Conservation (phyloP, 2,113 vertebrate genomes). For the Pagrus major region DNA sequence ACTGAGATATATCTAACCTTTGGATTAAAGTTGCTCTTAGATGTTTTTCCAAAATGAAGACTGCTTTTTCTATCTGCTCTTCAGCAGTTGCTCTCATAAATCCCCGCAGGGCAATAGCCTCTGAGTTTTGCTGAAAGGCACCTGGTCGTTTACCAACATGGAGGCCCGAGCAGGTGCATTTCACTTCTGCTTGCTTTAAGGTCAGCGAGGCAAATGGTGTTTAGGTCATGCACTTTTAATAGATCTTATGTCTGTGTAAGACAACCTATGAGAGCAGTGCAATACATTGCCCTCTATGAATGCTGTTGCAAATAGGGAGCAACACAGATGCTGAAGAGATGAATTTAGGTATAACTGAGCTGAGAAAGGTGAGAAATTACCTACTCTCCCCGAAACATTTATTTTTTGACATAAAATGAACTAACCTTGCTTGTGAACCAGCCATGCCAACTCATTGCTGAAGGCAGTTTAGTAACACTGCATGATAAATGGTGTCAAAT, state of each 20-base stretch:
- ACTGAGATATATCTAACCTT: constrained; percentile 24
- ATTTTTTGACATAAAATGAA: not conserved
- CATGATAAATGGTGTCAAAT: constrained; percentile 7
- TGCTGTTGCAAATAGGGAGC: not conserved
- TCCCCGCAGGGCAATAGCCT: not conserved
- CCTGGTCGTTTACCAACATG: not conserved
- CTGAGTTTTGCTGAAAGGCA: not conserved
- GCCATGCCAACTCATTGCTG: not conserved
- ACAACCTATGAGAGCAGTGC: not conserved
- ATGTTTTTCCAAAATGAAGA: not conserved
- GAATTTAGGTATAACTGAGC: not conserved
- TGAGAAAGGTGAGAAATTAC: not conserved
- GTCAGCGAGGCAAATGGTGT: not conserved
- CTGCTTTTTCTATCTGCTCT: not conserved
- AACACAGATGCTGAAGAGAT: not conserved
- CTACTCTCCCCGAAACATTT: not conserved
- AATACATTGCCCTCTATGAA: not conserved
- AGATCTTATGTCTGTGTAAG: too few relatives aligned
- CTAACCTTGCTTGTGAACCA: too few relatives aligned
- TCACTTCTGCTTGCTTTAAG: not conserved
- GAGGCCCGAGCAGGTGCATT: not conserved
- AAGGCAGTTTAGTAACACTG: constrained; percentile 20
- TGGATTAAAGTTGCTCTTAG: not conserved
- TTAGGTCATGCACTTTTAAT: not conserved
- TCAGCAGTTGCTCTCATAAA: not conserved